phyloP scores from a whole-genome alignment of 1,140 invertebrate genomes.

The Eumaeus atala region DNA sequence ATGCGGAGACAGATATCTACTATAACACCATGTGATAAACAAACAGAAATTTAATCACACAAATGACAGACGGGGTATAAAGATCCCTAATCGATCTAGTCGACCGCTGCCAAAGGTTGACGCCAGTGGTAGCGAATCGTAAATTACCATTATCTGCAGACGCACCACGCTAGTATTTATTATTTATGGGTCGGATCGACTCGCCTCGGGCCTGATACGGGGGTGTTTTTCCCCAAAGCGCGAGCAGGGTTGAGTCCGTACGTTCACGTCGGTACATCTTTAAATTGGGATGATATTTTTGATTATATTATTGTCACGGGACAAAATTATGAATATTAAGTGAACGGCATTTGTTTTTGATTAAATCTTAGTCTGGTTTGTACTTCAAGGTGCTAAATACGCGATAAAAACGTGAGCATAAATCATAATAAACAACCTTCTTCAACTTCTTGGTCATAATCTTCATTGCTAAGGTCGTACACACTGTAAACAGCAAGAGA shows the following conservation, averaged over 20 bases:
- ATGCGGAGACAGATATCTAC: no score
- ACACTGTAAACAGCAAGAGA: no score
- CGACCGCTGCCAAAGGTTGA: conserved; percentile 58
- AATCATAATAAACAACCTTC: no score
- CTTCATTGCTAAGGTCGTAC: no score
- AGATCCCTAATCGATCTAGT: conserved; percentile 43
- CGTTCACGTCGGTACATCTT: no score
- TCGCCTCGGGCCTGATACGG: conserved; percentile 44
- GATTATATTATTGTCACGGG: not conserved
- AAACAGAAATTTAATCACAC: not conserved
- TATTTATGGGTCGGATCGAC: conserved; percentile 72
- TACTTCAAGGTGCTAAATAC: no score
- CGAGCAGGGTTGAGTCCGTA: conserved; percentile 32
- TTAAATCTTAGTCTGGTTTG: no score
- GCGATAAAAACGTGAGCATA: no score
- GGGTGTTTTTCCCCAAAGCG: conserved; percentile 48
- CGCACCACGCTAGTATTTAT: conserved; percentile 69
- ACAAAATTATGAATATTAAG: not conserved
- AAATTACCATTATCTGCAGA: conserved; percentile 75
- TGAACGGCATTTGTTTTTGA: no score
- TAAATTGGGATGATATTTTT: no score
- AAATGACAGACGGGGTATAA: conserved; percentile 20
- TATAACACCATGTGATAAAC: no score
- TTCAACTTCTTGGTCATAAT: no score
- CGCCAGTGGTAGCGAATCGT: conserved; percentile 61